Base-by-base conservation (phyloP, 2,797 vertebrate genomes). In the Odontamblyopus lacepedii region DNA sequence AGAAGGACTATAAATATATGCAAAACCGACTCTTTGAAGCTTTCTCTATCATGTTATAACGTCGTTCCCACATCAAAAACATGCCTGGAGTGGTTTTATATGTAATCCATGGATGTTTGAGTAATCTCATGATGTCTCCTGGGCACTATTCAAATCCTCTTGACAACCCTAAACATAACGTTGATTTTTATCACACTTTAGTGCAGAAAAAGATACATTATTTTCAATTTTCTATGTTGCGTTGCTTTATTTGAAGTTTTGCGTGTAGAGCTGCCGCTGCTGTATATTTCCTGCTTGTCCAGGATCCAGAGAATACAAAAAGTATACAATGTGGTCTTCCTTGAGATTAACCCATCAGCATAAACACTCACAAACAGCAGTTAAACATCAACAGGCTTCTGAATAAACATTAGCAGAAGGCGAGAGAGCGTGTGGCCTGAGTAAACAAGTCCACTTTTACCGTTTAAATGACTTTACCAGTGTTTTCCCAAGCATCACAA, bases 381-480 rank as follows among this genome's bases (percentile, higher is more conserved):
- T 84, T 79, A 75, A 84, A 83, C 78, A 79, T 75, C 44, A 70
- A 82, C 62, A 82, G 77, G 60, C 73, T 81, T 78, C 83, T 89
- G 86, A 85, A 81, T 65, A 90, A 89, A 91, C 80, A 82, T 1
- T 48, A 66, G 67, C 30, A 72, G 38, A 72, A 70, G 63, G 74
- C 77, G 86, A 84, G 35, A 4, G 67, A 76, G 26, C 63, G 66
- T 73, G 75, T 19, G 3, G 76, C 73, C 88, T 92, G 90, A 88
- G 79, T 78, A 86, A 91, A 92, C 89, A 90, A 72, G 67, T 38
- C 9, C 53, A 73, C 65, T 53, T 53, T 55, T 50, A 78, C 50
- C 30, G 73, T 75, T 83, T 74, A 90, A 88, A 91, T 86, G 88
- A 82, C 68, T 88, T 82, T 73, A 88, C 62, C 89, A 64, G 63